Evolutionary conservation across 2,113 vertebrate genomes (phyloP), one percentile per base, ranked within the genome.

Genomic region (Lamprotornis superbus): DNA sequence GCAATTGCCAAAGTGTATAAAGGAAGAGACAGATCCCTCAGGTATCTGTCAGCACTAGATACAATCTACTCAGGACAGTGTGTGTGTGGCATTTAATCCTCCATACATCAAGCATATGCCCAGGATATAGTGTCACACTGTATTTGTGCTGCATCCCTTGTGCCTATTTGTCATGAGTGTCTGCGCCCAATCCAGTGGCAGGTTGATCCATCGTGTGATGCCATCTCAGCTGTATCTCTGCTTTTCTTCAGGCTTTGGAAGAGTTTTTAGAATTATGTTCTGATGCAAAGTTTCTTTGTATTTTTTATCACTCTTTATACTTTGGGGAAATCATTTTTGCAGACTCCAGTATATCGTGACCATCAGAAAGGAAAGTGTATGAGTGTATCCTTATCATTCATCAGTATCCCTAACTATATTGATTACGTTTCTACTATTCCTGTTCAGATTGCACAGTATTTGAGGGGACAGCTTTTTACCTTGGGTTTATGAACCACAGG

Each of bases 11-110:
- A 94, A 95, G 76, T 82, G 31, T 90, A 86, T 75, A 92, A 93
- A 92, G 85, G 95, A 95, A 92, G 83, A 96, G 93, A 95, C 88
- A 95, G 93, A 92, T 96, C 96, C 95, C 94, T 96, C 83, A 73
- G 88, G 83, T 97, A 78, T 89, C 92, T 97, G 90, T 96, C 96
- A 96, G 69, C 64, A 50, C 79, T 90, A 93, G 94, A 87, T 95
- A 95, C 60, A 87, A 75, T 97, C 95, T 96, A 60, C 88, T 64
- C 90, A 93, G 95, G 92, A 95, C 83, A 87, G 73, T 92, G 83
- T 94, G 80, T 94, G 90, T 97, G 93, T 96, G 86, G 88, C 88
- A 90, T 94, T 96, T 89, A 96, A 92, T 96, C 90, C 96, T 89
- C 92, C 93, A 89, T 94, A 93, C 80, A 90, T 96, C 92, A 95